Evolutionary conservation across 2,888 invertebrate genomes (phyloP).

Genomic region (Spodoptera picta): DNA sequence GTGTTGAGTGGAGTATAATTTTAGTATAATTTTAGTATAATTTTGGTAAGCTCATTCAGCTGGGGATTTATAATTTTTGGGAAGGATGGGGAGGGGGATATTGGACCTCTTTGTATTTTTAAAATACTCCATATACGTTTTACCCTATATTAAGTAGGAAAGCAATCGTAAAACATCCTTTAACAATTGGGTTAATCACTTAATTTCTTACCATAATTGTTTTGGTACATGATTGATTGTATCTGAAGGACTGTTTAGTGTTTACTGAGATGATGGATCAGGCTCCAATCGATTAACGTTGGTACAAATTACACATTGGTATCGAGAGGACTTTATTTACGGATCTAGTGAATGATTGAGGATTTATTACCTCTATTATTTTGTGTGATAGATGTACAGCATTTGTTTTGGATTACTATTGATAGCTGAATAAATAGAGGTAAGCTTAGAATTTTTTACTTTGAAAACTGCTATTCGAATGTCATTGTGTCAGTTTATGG

Average conservation of each 20-base stretch:
- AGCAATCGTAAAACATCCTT: conserved; percentile 21
- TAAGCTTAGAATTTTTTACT: too few relatives aligned
- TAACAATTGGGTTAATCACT: conserved; percentile 38
- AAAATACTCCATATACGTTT: neutral
- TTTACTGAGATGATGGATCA: conserved; percentile 53
- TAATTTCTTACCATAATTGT: conserved; percentile 37
- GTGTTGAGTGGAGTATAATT: too few relatives aligned
- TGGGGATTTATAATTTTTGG: too few relatives aligned
- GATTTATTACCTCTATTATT: neutral
- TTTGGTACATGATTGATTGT: conserved; percentile 52
- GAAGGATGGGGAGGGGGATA: too few relatives aligned
- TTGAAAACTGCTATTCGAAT: too few relatives aligned
- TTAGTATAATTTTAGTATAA: too few relatives aligned
- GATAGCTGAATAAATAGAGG: too few relatives aligned
- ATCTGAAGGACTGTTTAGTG: conserved; percentile 50
- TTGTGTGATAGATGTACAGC: too few relatives aligned
- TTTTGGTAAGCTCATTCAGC: too few relatives aligned
- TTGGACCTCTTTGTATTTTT: too few relatives aligned
- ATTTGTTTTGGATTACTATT: too few relatives aligned
- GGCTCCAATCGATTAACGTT: conserved; percentile 27
- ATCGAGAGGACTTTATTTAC: conserved; percentile 13
- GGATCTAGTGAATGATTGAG: neutral
- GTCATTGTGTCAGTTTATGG: too few relatives aligned
- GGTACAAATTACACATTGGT: conserved; percentile 26
- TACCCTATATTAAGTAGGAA: neutral